Base-by-base conservation (phyloP, 2,888 invertebrate genomes). In the Teleogryllus oceanicus region DNA sequence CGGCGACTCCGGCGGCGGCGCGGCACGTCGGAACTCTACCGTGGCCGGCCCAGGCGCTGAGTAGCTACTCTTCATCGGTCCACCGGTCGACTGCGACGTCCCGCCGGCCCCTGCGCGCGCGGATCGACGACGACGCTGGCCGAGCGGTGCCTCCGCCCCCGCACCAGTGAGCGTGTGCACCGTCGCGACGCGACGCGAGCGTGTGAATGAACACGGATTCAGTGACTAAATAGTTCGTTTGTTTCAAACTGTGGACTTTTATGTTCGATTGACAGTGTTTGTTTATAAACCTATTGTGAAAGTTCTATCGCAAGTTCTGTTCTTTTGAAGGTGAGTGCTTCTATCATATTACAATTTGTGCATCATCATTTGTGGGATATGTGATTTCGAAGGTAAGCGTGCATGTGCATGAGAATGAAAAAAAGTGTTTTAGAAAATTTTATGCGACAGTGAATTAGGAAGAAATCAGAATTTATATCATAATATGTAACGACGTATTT, bases 271-370 rank as follows among this genome's bases (percentile, higher is more conserved):
- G 62, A 62, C 62, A 62, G 62, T 62, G 62, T 11, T 62, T 18
- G 62, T 62, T 62, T n/a, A 62, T 62, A n/a, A 62, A 62, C 62
- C 62, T 13, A 62, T 62, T 62, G 62, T 62, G 62, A 62, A 62
- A 62, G 62, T 62, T 62, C 62, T 13, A 18, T 62, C 37, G 37
- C 62, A 62, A 62, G 62, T 62, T 62, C 62, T 62, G 62, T 62
- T 62, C 62, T 13, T 62, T 62, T 62, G 16, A 62, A 62, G 62
- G 62, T 62, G 62, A 62, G 62, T 62, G 62, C n/a, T 62, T n/a
- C 62, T 37, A 37, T 62, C 62, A 62, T 62, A 16, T 18, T 62
- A 18, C 62, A 18, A 18, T 62, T 62, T n/a, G 62, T 62, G 62
- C 62, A n/a, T 18, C 62, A n/a, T 62, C 62, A 62, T n/a, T 13